Base-by-base conservation (phyloP, 2,888 invertebrate genomes). In the Leptarthrus brevirostris region DNA sequence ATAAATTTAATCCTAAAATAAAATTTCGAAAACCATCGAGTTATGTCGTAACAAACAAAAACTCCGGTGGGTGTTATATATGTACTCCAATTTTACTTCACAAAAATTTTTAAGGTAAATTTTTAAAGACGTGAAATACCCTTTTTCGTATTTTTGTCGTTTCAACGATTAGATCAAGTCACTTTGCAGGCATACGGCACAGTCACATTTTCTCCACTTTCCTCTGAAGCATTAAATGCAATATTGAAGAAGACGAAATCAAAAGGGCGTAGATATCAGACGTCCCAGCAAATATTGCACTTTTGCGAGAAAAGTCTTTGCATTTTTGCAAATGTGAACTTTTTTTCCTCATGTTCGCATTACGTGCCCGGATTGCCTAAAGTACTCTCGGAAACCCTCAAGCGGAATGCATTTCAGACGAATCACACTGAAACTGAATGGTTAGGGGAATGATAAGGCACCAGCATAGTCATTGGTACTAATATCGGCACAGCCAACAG, bases 261-360 rank as follows among this genome's bases (percentile, higher is more conserved):
- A n/a, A n/a, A 30, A 30, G 8, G 56, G 56, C 30, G 56, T n/a
- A 36, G 58, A 12, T 10, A 58, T 36, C 58, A 36, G 5, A 40
- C 40, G n/a, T 36, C 20, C n/a, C 36, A 36, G 36, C 58, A 58
- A 58, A 58, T 16, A 58, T 58, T 58, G 58, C 58, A 58, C 58
- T 58, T 58, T 58, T 36, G 14, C 8, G 16, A 54, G 14, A 49
- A 58, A 58, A 34, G 40, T 40, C 40, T 58, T 34, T 58, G 58
- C 58, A 58, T 58, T 58, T 58, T 58, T 36, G 36, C 58, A 58
- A 58, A 58, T 58, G 58, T 20, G 36, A 58, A 20, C 34, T 20
- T 18, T 10, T n/a, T 10, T 53, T 36, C 20, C 5, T 2, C 20
- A 18, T 44, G 16, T 14, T 49, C 49, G 4, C 8, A 49, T 5